A percentile compares a stretch with the other conserved stretches of the same genome.
These are phyloP conservation scores for Sarcoramphus papa DNA, from an alignment of 2,797 vertebrate species.

Conservation along the genomic window DNA sequence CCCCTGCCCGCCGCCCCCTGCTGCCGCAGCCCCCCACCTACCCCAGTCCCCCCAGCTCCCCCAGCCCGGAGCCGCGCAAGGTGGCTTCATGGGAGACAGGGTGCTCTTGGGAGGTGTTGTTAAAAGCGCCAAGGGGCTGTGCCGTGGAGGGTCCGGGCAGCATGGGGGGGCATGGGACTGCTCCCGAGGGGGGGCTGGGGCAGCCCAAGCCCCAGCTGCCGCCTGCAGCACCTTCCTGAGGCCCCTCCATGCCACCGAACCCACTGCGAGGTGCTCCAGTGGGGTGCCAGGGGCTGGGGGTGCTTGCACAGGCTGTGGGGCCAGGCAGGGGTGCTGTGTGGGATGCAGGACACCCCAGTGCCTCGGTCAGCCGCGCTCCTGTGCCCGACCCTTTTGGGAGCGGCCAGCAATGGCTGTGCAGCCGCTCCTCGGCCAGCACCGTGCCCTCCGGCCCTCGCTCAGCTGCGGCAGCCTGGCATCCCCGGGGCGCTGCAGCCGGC, in stretches of 20 bases:
- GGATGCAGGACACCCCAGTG: not conserved
- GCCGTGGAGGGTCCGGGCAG: rapidly evolving
- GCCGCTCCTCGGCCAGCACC: not conserved
- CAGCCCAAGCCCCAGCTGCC: rapidly evolving
- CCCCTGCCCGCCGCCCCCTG: rapidly evolving
- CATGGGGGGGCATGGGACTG: not conserved
- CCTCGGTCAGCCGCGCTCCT: not conserved
- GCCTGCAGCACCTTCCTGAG: not conserved
- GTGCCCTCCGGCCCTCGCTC: not conserved
- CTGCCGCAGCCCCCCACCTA: too few relatives aligned
- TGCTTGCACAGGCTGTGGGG: not conserved
- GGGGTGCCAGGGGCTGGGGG: not conserved
- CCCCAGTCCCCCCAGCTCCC: too few relatives aligned
- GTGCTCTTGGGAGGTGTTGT: not conserved
- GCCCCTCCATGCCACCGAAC: not conserved
- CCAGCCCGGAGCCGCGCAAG: rapidly evolving
- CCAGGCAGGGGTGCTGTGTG: rapidly evolving
- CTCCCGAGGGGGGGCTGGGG: not conserved
- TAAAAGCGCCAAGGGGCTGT: not conserved
- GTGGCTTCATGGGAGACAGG: not conserved
- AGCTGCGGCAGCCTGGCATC: not conserved
- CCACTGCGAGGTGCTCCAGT: not conserved
- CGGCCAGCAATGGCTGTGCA: not conserved
- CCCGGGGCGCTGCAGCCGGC: not conserved
- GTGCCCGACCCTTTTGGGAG: not conserved